Evolutionary conservation across 2,113 vertebrate species (phyloP).

Genomic region (Desmodus rotundus): DNA sequence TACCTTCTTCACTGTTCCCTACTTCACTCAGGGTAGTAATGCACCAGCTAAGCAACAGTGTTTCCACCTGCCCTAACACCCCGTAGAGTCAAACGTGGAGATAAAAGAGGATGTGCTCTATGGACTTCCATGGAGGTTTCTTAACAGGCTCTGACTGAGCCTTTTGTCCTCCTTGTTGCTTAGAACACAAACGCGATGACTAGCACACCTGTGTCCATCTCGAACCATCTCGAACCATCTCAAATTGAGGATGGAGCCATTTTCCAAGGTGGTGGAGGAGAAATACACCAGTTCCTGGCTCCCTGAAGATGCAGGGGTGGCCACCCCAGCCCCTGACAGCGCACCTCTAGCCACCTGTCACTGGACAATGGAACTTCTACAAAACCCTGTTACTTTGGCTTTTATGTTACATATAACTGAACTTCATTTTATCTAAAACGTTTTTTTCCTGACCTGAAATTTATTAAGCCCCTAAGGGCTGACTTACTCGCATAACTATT

Average conservation of each 20-base stretch:
- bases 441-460: slow-evolving; percentile 15
- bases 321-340: neutral
- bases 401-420: neutral
- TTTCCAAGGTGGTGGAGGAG: neutral
- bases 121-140: neutral
- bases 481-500: neutral
- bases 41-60: neutral
- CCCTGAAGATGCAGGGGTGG: neutral
- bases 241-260: neutral
- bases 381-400: neutral
- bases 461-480: neutral
- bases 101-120: neutral
- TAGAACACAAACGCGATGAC: neutral
- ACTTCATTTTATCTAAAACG: neutral
- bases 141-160: neutral
- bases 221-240: neutral
- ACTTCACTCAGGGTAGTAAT: neutral
- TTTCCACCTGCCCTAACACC: neutral
- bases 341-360: neutral
- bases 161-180: neutral
- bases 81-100: neutral
- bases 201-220: neutral
- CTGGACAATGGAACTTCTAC: neutral
- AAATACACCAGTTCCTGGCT: neutral
- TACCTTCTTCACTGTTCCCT: neutral